These are phyloP conservation scores for Drosophila albomicans DNA, from an alignment of 1,140 invertebrate genomes.

Conservation along the genomic window DNA sequence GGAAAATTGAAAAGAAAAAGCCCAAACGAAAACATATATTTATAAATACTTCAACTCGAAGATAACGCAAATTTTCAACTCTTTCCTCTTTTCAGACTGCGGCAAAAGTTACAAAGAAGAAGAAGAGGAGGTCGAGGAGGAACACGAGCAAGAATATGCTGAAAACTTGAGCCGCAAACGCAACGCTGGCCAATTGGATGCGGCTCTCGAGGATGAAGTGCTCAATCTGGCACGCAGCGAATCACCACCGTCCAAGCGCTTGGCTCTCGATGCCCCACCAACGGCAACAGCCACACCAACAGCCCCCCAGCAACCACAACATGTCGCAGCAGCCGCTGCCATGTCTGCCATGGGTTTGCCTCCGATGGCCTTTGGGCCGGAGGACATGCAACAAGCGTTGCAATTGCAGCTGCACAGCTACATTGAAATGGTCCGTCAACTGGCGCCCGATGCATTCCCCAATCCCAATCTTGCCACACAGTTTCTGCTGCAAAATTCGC, in stretches of 20 bases:
- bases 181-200: constrained; percentile 51
- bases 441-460: constrained; percentile 69
- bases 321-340: constrained; percentile 23
- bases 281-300: not conserved
- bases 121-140: constrained; percentile 44
- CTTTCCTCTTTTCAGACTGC: constrained; percentile 53
- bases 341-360: constrained; percentile 39
- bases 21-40: constrained; percentile 39
- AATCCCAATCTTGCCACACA: constrained; percentile 76
- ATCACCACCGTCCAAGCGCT: constrained; percentile 56
- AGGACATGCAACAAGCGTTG: constrained; percentile 82
- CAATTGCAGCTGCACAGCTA: constrained; percentile 81
- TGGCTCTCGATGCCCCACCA: constrained; percentile 27
- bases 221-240: constrained; percentile 64
- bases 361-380: constrained; percentile 60
- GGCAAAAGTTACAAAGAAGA: constrained; percentile 69
- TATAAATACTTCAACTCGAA: constrained; percentile 44
- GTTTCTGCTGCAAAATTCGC: constrained; percentile 78
- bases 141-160: not conserved
- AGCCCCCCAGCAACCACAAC: constrained; percentile 6
- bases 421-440: constrained; percentile 81
- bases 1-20: constrained; percentile 84
- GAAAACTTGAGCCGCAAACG: constrained; percentile 75
- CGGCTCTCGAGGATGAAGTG: constrained; percentile 63
- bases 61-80: constrained; percentile 26